Conservation (phyloP, 2,113 vertebrate genomes). For the Brachirus orientalis region DNA sequence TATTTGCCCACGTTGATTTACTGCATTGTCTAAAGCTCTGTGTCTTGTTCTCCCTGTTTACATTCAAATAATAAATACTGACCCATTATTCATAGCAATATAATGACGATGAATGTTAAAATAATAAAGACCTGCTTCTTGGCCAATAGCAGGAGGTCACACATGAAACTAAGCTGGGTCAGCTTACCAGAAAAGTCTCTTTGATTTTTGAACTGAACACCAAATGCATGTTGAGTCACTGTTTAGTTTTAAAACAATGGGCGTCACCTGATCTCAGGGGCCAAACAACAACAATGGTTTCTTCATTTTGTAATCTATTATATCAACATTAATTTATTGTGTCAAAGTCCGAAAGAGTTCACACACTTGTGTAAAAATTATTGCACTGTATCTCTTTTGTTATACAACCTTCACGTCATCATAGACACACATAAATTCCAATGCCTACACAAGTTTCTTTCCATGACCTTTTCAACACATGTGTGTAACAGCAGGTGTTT, state of each 20-base stretch:
- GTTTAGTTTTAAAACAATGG: neutral
- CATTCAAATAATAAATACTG: too few species aligned
- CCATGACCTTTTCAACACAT: neutral
- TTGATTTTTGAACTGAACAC: neutral
- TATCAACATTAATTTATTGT: neutral
- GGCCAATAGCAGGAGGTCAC: too few species aligned
- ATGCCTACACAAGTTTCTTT: neutral
- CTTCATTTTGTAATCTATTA: neutral
- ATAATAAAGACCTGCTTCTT: too few species aligned
- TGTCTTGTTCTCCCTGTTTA: neutral
- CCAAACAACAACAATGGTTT: too few species aligned
- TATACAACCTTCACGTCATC: neutral
- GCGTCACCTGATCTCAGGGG: too few species aligned
- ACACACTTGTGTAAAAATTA: neutral
- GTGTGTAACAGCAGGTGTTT: constrained; percentile 15
- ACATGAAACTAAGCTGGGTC: neutral
- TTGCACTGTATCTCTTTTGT: too few species aligned
- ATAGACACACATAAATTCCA: neutral
- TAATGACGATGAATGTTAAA: too few species aligned
- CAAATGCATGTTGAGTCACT: neutral
- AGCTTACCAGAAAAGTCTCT: neutral
- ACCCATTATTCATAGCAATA: too few species aligned
- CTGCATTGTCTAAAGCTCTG: neutral
- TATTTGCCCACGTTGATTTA: neutral
- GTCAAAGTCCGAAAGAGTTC: too few species aligned